Conservation (phyloP, 1,140 invertebrate genomes). For the Dendroctonus valens region DNA sequence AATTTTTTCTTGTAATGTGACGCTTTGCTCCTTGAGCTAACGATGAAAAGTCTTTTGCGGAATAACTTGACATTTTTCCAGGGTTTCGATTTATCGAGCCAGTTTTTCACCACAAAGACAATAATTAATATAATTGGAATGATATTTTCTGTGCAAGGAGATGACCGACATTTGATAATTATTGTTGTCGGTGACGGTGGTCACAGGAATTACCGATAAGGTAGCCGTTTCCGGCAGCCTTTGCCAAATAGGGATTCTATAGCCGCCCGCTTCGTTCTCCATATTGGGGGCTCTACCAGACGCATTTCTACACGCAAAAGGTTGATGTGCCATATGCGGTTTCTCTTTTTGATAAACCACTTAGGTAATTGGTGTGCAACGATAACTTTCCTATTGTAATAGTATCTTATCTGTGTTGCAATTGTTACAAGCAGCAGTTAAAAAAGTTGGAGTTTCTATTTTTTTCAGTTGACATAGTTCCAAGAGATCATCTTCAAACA, state of each 20-base stretch:
- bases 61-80: too few relatives aligned
- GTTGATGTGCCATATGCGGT: conserved; percentile 23
- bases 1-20: too few relatives aligned
- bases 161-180: conserved; percentile 25
- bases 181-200: conserved; percentile 24
- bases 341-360: conserved; percentile 22
- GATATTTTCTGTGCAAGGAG: conserved; percentile 7
- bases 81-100: not conserved
- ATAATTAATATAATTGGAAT: conserved; percentile 5
- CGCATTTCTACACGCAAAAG: conserved; percentile 26
- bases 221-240: conserved; percentile 30
- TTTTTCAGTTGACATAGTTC: too few relatives aligned
- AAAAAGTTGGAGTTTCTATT: too few relatives aligned
- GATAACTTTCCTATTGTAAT: too few relatives aligned
- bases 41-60: too few relatives aligned
- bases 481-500: too few relatives aligned
- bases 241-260: conserved; percentile 21
- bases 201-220: conserved; percentile 32
- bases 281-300: conserved; percentile 9
- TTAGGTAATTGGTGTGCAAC: conserved; percentile 10
- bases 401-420: too few relatives aligned
- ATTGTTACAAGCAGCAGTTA: too few relatives aligned
- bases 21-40: too few relatives aligned
- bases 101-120: not conserved
- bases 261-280: conserved; percentile 18